Percentiles rank a stretch among this genome's conserved stretches.
Evolutionary conservation across 2,797 vertebrate species (phyloP).

Genomic region (Masticophis lateralis): DNA sequence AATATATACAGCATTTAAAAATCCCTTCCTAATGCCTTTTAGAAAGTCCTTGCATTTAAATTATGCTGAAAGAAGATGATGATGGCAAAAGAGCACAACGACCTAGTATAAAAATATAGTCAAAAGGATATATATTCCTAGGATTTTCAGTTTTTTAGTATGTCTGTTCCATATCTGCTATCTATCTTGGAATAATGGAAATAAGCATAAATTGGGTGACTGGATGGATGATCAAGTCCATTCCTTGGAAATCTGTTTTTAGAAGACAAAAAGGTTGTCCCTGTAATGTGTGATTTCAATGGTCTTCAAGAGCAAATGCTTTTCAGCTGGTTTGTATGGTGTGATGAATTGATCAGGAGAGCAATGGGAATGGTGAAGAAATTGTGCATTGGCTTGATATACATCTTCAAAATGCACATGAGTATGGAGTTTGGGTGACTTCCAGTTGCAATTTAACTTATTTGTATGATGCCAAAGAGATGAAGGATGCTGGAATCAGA

Average conservation of each 20-base stretch:
- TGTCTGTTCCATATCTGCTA: neutral
- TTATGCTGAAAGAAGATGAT: slow-evolving; percentile 28
- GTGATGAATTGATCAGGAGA: no score
- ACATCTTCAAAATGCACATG: no score
- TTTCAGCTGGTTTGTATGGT: no score
- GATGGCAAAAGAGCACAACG: neutral
- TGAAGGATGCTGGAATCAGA: no score
- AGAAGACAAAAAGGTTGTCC: neutral
- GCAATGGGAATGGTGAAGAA: no score
- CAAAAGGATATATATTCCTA: neutral
- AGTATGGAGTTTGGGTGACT: no score
- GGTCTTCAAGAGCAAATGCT: neutral
- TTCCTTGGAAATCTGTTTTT: neutral
- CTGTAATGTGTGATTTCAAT: neutral
- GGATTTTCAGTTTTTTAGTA: neutral
- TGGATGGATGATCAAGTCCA: neutral
- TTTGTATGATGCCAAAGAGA: no score
- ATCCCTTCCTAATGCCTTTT: slow-evolving; percentile 49
- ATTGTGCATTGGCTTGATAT: no score
- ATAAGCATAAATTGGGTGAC: neutral
- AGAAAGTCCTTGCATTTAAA: slow-evolving; percentile 48
- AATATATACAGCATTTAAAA: slow-evolving; percentile 30
- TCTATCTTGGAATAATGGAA: neutral
- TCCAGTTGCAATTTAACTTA: no score
- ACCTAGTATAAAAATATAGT: neutral